Base-by-base conservation (phyloP, 1,140 invertebrate genomes). In the Trichonephila clavata region DNA sequence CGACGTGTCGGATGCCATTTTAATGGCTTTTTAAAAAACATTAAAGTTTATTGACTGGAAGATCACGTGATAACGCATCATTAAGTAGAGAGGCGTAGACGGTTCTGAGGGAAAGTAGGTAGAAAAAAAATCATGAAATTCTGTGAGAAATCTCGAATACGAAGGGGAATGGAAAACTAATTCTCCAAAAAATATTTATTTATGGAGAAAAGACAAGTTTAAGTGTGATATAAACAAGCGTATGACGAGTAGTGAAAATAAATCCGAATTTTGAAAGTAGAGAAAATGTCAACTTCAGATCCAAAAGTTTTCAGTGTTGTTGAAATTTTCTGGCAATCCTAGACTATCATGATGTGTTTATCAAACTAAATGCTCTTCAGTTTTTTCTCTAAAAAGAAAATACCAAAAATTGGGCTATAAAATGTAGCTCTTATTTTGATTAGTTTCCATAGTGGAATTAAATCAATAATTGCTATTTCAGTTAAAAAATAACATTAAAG, bases 1-100 rank as follows among this genome's bases (percentile, higher is more conserved):
- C 50, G n/a, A 57, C 18, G 50, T 50, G 83, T 84, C 83, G n/a
- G 83, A 60, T 84, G 57, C 71, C 57, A 84, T 84, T 84, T 84
- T 84, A 84, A 84, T 84, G 83, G 57, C 83, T 60, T 84, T 84
- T 59, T 24, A 59, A 84, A 84, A 84, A 84, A 84, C 81, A 59
- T 84, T 84, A 39, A 84, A 84, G 57, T 84, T 84, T 84, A 84
- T 84, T 84, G 83, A 84, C 50, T 57, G 57, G 50, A 84, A 60
- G 83, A 84, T 84, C 83, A 84, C 83, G 83, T 84, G 83, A 59
- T 84, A 84, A 84, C 32, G 21, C 57, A 84, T 50, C 83, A 50
- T 84, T 84, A 84, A 84, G 83, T n/a, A 50, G 14, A 84, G 83
- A 21, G 83, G 57, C 21, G 57, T n/a, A 50, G 50, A 59, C 21